These are phyloP conservation scores for Agrypnus murinus DNA, from an alignment of 2,888 invertebrate genomes.

Conservation along the genomic window DNA sequence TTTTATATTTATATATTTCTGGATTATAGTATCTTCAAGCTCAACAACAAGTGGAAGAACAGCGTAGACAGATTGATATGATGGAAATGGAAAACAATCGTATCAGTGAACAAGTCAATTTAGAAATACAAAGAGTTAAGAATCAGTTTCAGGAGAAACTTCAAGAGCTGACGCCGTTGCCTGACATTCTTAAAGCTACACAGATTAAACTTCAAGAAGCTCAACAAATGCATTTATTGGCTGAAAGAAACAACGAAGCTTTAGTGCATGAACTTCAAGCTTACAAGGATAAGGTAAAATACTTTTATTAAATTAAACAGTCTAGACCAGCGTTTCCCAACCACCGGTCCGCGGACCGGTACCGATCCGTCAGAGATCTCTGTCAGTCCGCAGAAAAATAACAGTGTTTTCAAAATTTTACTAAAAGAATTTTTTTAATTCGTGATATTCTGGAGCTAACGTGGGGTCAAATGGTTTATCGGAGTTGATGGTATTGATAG, in stretches of 20 bases:
- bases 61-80: slow-evolving; percentile 79
- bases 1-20: slow-evolving; percentile 17
- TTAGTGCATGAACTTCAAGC: slow-evolving; percentile 78
- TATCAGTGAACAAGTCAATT: slow-evolving; percentile 81
- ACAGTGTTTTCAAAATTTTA: too few species aligned
- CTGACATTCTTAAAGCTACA: slow-evolving; percentile 80
- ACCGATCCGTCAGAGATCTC: too few species aligned
- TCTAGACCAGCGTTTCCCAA: too few species aligned
- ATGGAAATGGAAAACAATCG: slow-evolving; percentile 83
- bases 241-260: slow-evolving; percentile 80
- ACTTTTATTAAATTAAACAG: not conserved
- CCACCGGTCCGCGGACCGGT: too few species aligned
- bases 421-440: too few species aligned
- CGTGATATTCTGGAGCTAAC: too few species aligned
- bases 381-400: too few species aligned
- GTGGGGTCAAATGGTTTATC: too few species aligned
- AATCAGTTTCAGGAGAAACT: slow-evolving; percentile 83
- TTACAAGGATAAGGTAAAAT: slow-evolving; percentile 75
- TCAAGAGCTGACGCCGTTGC: slow-evolving; percentile 80
- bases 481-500: too few species aligned
- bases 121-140: slow-evolving; percentile 82
- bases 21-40: slow-evolving; percentile 77
- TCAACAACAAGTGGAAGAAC: slow-evolving; percentile 82
- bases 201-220: slow-evolving; percentile 80
- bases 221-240: slow-evolving; percentile 79